These are phyloP conservation scores for Syrphus vitripennis DNA, from an alignment of 2,888 invertebrate species.

Conservation along the genomic window DNA sequence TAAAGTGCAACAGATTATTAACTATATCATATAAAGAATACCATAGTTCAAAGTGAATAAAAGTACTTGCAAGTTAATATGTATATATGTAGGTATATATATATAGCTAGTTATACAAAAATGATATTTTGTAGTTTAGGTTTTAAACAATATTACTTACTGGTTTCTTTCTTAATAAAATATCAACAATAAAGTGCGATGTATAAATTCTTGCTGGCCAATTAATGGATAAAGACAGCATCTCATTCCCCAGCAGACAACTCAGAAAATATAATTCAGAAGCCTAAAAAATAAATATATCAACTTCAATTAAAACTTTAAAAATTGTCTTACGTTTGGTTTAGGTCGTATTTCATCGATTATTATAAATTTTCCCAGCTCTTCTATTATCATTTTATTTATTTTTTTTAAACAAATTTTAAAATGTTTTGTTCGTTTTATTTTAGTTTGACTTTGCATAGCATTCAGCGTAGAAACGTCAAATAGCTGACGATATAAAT, in stretches of 20 bases:
- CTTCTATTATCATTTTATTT: constrained; percentile 47
- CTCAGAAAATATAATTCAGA: constrained; percentile 51
- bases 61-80: too few relatives aligned
- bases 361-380: constrained; percentile 39
- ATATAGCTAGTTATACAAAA: too few relatives aligned
- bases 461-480: background rate
- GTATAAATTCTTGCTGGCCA: constrained; percentile 57
- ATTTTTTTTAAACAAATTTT: background rate
- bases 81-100: too few relatives aligned
- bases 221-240: constrained; percentile 31
- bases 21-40: too few relatives aligned
- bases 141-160: constrained; percentile 30
- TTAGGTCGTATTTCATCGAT: constrained; percentile 36
- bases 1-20: too few relatives aligned
- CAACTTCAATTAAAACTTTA: background rate
- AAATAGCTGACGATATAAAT: too few relatives aligned
- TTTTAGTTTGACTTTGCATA: background rate
- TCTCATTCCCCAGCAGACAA: constrained; percentile 41
- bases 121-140: too few relatives aligned
- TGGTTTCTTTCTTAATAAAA: constrained; percentile 35
- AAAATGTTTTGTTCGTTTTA: background rate
- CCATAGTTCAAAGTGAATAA: too few relatives aligned
- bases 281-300: background rate
- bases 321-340: constrained; percentile 13
- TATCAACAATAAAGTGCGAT: constrained; percentile 49